Evolutionary conservation across 2,888 invertebrate species (phyloP).

Genomic region (Acanthacorydalis orientalis): DNA sequence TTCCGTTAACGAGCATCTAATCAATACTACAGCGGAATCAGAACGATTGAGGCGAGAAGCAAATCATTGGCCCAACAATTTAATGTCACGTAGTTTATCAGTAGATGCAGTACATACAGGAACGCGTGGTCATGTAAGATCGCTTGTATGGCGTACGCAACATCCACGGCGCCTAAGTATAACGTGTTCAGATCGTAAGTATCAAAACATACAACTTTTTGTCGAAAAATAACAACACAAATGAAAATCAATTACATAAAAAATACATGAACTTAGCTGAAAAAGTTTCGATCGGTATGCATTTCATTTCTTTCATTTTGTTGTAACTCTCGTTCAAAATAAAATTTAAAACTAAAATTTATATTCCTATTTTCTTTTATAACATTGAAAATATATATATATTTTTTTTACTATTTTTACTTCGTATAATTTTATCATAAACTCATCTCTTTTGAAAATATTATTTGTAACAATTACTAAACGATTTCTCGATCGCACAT

Average conservation of each 20-base stretch:
- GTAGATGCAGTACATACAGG: constrained; percentile 66
- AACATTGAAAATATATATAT: too few species aligned
- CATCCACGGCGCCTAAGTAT: constrained; percentile 26
- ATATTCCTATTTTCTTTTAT: too few species aligned
- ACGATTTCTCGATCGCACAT: too few species aligned
- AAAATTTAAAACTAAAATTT: too few species aligned
- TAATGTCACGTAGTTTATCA: constrained; percentile 52
- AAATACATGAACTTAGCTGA: too few species aligned
- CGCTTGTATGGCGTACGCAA: constrained; percentile 39
- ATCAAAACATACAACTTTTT: neutral
- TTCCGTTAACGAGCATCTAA: constrained; percentile 59
- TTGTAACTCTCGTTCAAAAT: too few species aligned
- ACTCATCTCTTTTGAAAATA: too few species aligned
- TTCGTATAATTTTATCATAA: neutral
- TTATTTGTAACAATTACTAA: too few species aligned
- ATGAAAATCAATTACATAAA: too few species aligned
- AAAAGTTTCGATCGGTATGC: too few species aligned
- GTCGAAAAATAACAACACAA: neutral
- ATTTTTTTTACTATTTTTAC: neutral
- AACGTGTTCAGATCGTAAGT: constrained; percentile 28
- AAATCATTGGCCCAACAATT: constrained; percentile 22
- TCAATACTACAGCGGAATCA: constrained; percentile 27
- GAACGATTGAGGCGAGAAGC: constrained; percentile 19
- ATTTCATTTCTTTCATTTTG: too few species aligned
- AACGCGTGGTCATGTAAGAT: constrained; percentile 54